Evolutionary conservation across 2,888 invertebrate species (phyloP), one percentile per base, ranked within the genome.

Genomic region (Nephrocerus scutellatus): DNA sequence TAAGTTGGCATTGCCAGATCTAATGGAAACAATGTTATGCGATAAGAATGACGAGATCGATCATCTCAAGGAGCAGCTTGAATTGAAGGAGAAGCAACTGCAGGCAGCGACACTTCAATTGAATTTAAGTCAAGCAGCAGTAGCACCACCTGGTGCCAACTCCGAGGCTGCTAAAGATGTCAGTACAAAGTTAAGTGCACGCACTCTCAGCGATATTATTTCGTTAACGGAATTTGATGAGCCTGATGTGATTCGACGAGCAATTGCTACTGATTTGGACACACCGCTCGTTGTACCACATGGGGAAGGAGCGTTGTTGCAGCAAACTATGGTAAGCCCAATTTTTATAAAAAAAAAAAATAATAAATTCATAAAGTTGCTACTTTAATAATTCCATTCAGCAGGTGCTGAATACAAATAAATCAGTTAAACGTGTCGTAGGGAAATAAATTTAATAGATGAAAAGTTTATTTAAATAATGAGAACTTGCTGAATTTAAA

Each of bases 201-300:
- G 82, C 25, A 82, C 82, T 0, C 68, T 83, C 5, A 81, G 81
- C 56, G 82, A 83, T 50, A 78, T 84, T 41, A 72, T 82, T 1
- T 83, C 83, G 2, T 78, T 84, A 58, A 77, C 82, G 0, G 84
- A 84, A 49, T 78, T 76, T 43, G 82, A 82, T 44, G 82, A 82
- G 50, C 74, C 77, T 33, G 80, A 80, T 54, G 71, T 76, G 39
- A 74, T 74, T 60, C 68, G 76, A 6, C 72, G 73, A 1, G 75
- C 74, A 6, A 53, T 52, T 2, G 39, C 37, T 5, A 38, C 36
- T 6, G 54, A 57, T 16, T 40, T 50, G 0, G 58, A 55, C 9
- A 59, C 62, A 3, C 61, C 65, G 0, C 46, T 66, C 1, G 42
- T 55, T 21, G 21, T 62, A 34, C 54, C 55, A 7, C 53, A 50